These are phyloP conservation scores for Mustela nigripes DNA, from an alignment of 2,113 vertebrate genomes.

Conservation along the genomic window DNA sequence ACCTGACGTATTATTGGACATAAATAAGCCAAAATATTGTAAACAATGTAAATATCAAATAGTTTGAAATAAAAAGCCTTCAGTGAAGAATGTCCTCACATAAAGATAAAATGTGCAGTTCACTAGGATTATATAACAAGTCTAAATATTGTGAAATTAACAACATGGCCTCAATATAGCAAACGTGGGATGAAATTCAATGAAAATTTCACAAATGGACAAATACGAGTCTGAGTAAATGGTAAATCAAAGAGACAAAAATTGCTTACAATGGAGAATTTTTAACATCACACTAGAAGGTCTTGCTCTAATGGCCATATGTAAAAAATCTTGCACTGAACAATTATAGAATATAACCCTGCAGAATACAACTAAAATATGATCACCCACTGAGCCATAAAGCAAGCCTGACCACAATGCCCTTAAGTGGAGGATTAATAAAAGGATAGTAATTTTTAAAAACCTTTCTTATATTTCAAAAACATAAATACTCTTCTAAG, in stretches of 20 bases:
- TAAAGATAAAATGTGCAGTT: slow-evolving; percentile 35
- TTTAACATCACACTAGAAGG: neutral
- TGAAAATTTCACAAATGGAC: neutral
- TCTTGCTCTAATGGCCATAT: neutral
- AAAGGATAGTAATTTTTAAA: slow-evolving; percentile 7
- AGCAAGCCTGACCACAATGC: neutral
- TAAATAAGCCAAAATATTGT: slow-evolving; percentile 15
- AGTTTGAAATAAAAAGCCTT: slow-evolving; percentile 11
- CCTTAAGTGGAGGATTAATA: neutral
- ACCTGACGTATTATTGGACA: neutral
- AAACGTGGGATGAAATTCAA: neutral
- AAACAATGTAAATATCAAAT: neutral
- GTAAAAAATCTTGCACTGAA: neutral
- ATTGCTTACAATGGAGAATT: neutral
- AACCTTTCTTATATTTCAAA: neutral
- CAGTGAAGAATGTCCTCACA: slow-evolving; percentile 37
- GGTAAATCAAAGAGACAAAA: neutral
- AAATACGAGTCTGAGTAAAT: neutral
- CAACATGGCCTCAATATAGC: neutral
- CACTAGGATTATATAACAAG: neutral
- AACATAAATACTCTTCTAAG: neutral
- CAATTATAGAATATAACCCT: neutral
- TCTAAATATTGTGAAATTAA: neutral
- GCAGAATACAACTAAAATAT: slow-evolving; percentile 32
- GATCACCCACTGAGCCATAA: neutral